Evolutionary conservation across 1,140 invertebrate genomes (phyloP), one percentile per base, ranked within the genome.

Genomic region (Pseudomyrmex concolor): DNA sequence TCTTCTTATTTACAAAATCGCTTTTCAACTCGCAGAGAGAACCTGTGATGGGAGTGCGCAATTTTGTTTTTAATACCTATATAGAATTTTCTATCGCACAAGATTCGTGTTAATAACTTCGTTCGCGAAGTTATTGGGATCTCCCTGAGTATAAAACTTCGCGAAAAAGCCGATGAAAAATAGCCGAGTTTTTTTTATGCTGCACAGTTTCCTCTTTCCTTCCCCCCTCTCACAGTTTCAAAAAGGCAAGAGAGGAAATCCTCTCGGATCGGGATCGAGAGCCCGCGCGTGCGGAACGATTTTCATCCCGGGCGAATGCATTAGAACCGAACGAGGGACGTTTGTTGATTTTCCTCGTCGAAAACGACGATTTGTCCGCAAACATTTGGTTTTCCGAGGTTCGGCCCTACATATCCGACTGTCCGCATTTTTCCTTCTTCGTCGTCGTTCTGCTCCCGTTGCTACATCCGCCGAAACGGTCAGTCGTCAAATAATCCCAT

Each of bases 321-420:
- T 87, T 87, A 87, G 85, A 59, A 50, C 54, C 54, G 74, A 84
- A 57, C 73, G 51, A 68, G 81, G 48, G 83, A 25, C 70, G 83
- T 84, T 88, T 88, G 86, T 88, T 88, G 86, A 88, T 88, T 87
- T 88, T 87, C 76, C 71, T 51, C 70, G 77, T 87, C 67, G 71
- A 87, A 87, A 85, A 85, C 83, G 86, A 85, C 86, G 83, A 88
- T 88, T 88, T 88, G 86, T 88, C 62, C 55, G 86, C 86, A 88
- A 88, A 88, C 86, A 88, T 88, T 88, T 88, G 86, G 86, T 66
- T 88, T 81, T 60, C 71, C 83, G 66, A 72, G 57, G 73, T 68
- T 72, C 55, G 83, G 81, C 63, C 77, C 82, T 62, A 70, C 82
- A 81, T 74, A 81, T 85, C 83, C 71, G 66, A 81, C 60, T 71